Evolutionary conservation across 2,113 vertebrate species (phyloP).

Genomic region (Hemiscyllium ocellatum): DNA sequence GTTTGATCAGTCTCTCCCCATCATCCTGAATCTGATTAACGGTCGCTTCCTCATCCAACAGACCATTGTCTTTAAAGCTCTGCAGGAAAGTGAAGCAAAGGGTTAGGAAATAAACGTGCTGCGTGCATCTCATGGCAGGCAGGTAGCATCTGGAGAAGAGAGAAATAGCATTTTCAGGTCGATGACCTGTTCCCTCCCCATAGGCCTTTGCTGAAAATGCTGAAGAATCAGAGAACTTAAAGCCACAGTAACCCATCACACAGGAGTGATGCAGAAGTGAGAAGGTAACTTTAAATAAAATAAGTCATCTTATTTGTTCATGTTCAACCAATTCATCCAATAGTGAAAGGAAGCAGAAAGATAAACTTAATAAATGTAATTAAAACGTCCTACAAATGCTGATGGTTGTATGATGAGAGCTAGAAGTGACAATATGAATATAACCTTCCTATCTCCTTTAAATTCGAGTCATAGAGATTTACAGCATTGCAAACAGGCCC

Average conservation of each 20-base stretch:
- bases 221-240: background rate
- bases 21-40: constrained; percentile 87
- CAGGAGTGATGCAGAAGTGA: background rate
- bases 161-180: background rate
- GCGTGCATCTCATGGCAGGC: too few relatives aligned
- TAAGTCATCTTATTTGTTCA: background rate
- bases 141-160: background rate
- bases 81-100: constrained; percentile 45
- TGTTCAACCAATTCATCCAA: background rate
- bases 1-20: constrained; percentile 75
- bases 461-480: too few relatives aligned
- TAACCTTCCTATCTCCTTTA: too few relatives aligned
- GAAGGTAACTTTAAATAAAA: background rate
- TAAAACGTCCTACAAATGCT: background rate
- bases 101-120: background rate
- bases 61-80: constrained; percentile 82
- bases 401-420: background rate
- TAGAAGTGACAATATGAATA: background rate
- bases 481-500: too few relatives aligned
- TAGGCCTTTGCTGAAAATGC: background rate
- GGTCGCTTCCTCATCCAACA: constrained; percentile 75
- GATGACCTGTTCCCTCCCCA: background rate
- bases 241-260: background rate
- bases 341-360: background rate
- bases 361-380: background rate